Percentiles rank a stretch among this genome's conserved stretches.
These are phyloP conservation scores for Bombus sylvicola DNA, from an alignment of 1,140 invertebrate species.

Conservation along the genomic window DNA sequence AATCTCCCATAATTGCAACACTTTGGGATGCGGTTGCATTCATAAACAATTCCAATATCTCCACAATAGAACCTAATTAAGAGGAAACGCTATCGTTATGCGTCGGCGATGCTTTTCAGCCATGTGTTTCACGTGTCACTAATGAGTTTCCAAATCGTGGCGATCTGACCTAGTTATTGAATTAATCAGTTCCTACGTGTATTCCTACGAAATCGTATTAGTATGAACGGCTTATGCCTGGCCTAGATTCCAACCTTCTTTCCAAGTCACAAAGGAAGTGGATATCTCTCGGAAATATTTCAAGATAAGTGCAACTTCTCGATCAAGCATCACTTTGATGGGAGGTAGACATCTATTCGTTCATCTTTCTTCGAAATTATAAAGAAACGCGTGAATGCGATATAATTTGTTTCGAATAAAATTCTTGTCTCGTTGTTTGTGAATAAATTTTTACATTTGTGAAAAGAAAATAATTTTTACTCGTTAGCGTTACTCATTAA, in stretches of 20 bases:
- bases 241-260: neutral
- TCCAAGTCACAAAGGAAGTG: constrained; percentile 17
- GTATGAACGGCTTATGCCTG: neutral
- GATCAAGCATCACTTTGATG: neutral
- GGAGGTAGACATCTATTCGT: neutral
- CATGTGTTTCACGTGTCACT: neutral
- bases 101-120: neutral
- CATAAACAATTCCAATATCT: neutral
- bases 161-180: constrained; percentile 37
- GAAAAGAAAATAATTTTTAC: no score
- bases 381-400: neutral
- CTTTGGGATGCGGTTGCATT: neutral
- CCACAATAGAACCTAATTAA: constrained; percentile 21
- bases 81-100: neutral
- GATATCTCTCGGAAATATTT: neutral
- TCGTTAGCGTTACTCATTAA: no score
- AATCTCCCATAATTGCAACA: neutral
- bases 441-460: no score
- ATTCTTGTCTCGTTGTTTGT: no score
- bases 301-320: neutral
- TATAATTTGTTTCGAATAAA: neutral
- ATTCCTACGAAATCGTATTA: neutral
- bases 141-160: constrained; percentile 4
- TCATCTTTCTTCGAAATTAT: no score
- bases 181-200: neutral